Evolutionary conservation across 2,113 vertebrate species (phyloP).

Genomic region (Sminthopsis crassicaudata): DNA sequence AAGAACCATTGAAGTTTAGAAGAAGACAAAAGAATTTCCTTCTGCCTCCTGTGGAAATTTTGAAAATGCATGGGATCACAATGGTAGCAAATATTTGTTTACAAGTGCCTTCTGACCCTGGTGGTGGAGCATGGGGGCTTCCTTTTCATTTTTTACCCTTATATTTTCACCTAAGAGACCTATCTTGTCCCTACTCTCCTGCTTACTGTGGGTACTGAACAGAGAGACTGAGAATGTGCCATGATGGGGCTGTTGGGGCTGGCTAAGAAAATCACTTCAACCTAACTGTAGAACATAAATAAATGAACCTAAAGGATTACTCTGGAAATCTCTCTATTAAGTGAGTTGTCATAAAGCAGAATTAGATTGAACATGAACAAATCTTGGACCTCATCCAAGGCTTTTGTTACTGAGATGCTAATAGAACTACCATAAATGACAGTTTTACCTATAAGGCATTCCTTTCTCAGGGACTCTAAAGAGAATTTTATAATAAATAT

Average conservation of each 20-base stretch:
- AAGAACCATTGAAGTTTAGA: neutral
- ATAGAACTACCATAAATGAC: neutral
- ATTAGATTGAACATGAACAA: conserved; percentile 16
- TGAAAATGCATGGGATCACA: neutral
- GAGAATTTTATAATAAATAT: neutral
- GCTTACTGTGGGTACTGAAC: neutral
- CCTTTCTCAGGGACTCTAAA: neutral
- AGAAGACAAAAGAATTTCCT: neutral
- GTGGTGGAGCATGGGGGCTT: neutral
- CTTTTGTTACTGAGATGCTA: conserved; percentile 18
- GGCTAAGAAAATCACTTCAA: neutral
- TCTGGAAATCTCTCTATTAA: neutral
- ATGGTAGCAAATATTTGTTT: neutral
- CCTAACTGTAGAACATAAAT: neutral
- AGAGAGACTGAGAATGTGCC: neutral
- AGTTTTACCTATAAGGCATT: neutral
- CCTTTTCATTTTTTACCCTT: neutral
- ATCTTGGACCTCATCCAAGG: conserved; percentile 9
- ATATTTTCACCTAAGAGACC: neutral
- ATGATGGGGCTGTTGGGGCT: neutral
- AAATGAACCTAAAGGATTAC: neutral
- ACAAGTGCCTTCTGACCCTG: neutral
- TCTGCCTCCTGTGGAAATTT: neutral
- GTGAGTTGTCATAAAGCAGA: neutral
- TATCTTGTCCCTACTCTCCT: neutral